Conservation (phyloP, 30 jellyfish, hydroid and myxozoan species). For the Rhopilema esculentum region DNA sequence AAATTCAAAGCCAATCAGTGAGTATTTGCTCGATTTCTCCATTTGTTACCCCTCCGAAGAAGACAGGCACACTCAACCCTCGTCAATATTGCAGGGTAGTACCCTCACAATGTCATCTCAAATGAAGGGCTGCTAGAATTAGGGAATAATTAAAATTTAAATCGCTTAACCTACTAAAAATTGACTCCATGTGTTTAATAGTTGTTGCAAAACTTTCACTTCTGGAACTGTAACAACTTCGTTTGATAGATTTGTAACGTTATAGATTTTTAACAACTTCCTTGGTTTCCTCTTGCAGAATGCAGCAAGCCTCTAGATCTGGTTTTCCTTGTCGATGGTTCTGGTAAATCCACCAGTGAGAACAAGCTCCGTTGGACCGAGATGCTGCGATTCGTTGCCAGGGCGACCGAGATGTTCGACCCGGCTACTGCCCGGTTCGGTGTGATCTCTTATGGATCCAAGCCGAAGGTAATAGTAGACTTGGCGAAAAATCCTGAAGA, state of each 20-base stretch:
- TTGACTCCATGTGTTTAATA: too few relatives aligned
- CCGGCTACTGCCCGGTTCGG: conserved; percentile 74
- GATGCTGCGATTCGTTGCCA: conserved; percentile 72
- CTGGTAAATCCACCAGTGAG: conserved; percentile 70
- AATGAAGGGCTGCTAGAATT: too few relatives aligned
- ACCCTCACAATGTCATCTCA: too few relatives aligned
- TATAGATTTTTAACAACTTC: too few relatives aligned
- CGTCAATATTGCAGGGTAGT: too few relatives aligned
- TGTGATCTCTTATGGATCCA: conserved; percentile 78
- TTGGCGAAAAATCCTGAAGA: conserved; percentile 52
- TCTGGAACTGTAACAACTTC: too few relatives aligned
- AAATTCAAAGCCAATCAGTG: conserved; percentile 39
- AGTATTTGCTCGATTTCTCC: background rate
- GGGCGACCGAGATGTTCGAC: conserved; percentile 82
- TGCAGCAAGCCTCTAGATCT: conserved; percentile 89
- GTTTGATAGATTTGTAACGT: too few relatives aligned
- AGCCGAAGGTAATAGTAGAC: conserved; percentile 78
- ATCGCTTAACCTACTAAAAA: too few relatives aligned
- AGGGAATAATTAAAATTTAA: too few relatives aligned
- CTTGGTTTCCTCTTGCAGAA: conserved; percentile 60
- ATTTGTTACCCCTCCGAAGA: too few relatives aligned
- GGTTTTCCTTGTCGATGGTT: conserved; percentile 87
- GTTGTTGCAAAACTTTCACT: too few relatives aligned
- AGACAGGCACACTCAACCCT: background rate
- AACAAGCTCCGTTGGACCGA: conserved; percentile 85